Evolutionary conservation across 1,140 invertebrate species (phyloP), one percentile per base, ranked within the genome.

Genomic region (Delia radicum): DNA sequence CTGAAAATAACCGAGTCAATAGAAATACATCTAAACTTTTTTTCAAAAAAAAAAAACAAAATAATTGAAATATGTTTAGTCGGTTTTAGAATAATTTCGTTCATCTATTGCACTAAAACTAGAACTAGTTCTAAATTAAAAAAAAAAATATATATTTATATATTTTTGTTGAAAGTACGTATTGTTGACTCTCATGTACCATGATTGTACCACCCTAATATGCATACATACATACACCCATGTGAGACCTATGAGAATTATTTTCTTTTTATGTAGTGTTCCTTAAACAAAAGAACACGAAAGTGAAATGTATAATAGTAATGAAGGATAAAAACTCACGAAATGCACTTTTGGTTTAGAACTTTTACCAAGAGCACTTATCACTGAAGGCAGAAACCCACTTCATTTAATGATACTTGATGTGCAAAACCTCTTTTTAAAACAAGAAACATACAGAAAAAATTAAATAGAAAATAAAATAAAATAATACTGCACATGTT

Each of bases 371-470:
- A 84, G 82, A 79, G 82, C 83, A 79, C 82, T 83, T 81, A 69
- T 82, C 82, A 83, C 82, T 83, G 82, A 80, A 80, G 65, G 65
- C 65, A 84, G 65, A 80, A 84, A 84, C 81, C 82, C 82, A 84
- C 82, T 84, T 84, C 80, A 82, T 84, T 84, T 84, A 84, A 84
- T 84, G 82, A 84, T 82, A 84, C 82, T 84, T 81, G 65, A 69
- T 69, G 65, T 69, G 82, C 82, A 82, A n/a, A 73, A 55, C 37
- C 46, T 73, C 71, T 46, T 73, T 73, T 73, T 73, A 67, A 31
- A 67, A 28, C 2, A 82, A 82, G 37, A 42, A 42, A 42, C 37
- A 42, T n/a, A 42, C 81, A 82, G 82, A 82, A 82, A 82, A 83
- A 82, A 67, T n/a, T 42, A 10, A 15, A 42, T 42, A 42, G 18